Percentiles rank a stretch among this genome's conserved stretches.
phyloP scores from a whole-genome alignment of 1,140 invertebrate genomes.

The Reticulitermes speratus region DNA sequence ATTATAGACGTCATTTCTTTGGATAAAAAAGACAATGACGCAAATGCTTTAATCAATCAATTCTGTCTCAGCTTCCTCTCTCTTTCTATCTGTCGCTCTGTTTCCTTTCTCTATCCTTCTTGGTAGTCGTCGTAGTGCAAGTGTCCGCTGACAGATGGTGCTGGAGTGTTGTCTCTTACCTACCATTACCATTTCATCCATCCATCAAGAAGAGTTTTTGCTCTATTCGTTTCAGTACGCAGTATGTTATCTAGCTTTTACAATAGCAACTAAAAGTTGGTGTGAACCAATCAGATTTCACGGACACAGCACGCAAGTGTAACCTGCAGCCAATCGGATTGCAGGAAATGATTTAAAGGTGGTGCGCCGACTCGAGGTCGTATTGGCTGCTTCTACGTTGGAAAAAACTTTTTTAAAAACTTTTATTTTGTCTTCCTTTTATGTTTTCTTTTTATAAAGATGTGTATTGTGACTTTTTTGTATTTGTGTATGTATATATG shows the following conservation, averaged over 20 bases:
- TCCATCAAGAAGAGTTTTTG: constrained; percentile 21
- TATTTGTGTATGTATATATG: not conserved
- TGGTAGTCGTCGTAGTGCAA: not conserved
- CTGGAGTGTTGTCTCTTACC: constrained; percentile 1
- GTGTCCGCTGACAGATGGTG: constrained; percentile 20
- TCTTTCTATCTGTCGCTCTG: not conserved
- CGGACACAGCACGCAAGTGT: constrained; percentile 23
- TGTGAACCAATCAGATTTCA: constrained; percentile 19
- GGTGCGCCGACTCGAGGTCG: constrained; percentile 20
- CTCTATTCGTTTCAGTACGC: constrained; percentile 22
- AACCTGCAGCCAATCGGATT: constrained; percentile 21
- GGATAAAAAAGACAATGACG: not conserved
- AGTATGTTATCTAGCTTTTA: constrained; percentile 25
- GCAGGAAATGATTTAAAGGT: constrained; percentile 22
- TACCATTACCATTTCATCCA: constrained; percentile 19
- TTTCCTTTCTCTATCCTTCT: not conserved
- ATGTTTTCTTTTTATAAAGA: not conserved
- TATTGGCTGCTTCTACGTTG: not conserved
- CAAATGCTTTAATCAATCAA: not conserved
- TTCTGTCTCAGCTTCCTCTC: not conserved
- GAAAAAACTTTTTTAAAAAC: not conserved
- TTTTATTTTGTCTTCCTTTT: not conserved
- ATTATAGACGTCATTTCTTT: too few species aligned
- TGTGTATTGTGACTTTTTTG: not conserved
- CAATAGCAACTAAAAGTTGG: constrained; percentile 20